Conservation (phyloP, 2,113 vertebrate species). For the Urocitellus parryii region DNA sequence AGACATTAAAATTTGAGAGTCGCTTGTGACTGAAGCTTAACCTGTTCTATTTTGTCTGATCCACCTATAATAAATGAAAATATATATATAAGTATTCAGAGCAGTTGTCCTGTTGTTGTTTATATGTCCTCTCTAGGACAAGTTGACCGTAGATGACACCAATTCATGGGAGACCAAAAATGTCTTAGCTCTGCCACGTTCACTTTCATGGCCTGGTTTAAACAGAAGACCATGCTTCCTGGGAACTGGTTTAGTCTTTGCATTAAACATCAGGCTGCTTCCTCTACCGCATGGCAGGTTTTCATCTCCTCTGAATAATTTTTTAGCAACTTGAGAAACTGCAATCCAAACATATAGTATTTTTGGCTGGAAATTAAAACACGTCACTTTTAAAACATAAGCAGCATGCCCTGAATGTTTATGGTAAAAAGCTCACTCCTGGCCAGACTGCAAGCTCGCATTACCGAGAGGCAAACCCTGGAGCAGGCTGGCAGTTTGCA, state of each 20-base stretch:
- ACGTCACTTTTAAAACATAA: slow-evolving; percentile 81
- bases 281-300: slow-evolving; percentile 78
- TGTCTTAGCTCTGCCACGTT: slow-evolving; percentile 47
- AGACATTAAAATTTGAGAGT: neutral
- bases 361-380: slow-evolving; percentile 79
- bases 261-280: slow-evolving; percentile 78
- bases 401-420: slow-evolving; percentile 76
- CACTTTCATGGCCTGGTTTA: slow-evolving; percentile 50
- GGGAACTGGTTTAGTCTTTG: slow-evolving; percentile 75
- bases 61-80: slow-evolving; percentile 58
- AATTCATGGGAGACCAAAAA: slow-evolving; percentile 66
- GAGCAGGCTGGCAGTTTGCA: slow-evolving; percentile 80
- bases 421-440: slow-evolving; percentile 76
- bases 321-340: slow-evolving; percentile 81
- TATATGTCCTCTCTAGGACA: neutral
- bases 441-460: slow-evolving; percentile 74
- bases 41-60: neutral
- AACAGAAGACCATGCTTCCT: slow-evolving; percentile 64
- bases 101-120: slow-evolving; percentile 60
- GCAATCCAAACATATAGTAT: slow-evolving; percentile 76
- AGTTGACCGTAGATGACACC: slow-evolving; percentile 72
- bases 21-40: neutral
- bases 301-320: slow-evolving; percentile 81
- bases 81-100: neutral
- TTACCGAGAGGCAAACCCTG: slow-evolving; percentile 77